phyloP scores from a whole-genome alignment of 2,113 vertebrate genomes.

The Phaethon lepturus region DNA sequence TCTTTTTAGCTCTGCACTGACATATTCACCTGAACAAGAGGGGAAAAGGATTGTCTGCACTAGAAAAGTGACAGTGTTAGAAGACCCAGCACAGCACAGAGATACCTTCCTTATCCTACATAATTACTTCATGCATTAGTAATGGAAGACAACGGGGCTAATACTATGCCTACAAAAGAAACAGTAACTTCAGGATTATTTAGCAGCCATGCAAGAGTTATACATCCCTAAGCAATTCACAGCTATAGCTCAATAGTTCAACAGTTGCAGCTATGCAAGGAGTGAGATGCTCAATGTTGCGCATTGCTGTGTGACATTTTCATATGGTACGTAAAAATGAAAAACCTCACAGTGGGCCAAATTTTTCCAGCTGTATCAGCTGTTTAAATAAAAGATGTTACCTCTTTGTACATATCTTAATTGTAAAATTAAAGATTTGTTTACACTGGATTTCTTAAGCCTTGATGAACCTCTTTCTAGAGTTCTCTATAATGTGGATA shows the following conservation, averaged over 20 bases:
- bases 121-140: not conserved
- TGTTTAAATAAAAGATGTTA: not conserved
- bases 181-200: not conserved
- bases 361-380: not conserved
- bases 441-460: not conserved
- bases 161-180: not conserved
- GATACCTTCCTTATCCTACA: not conserved
- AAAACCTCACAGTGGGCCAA: not conserved
- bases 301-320: not conserved
- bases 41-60: not conserved
- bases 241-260: not conserved
- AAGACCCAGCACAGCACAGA: not conserved
- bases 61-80: not conserved
- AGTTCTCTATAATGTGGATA: rapidly evolving
- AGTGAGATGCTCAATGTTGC: not conserved
- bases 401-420: not conserved
- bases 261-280: not conserved
- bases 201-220: not conserved
- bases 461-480: not conserved
- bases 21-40: not conserved
- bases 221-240: not conserved
- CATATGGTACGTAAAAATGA: not conserved
- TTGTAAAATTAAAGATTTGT: not conserved
- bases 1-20: not conserved
- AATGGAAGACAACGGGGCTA: not conserved